phyloP scores from a whole-genome alignment of 37 sponge, comb jelly and placozoan genomes.

The Trichoplax adhaerens region DNA sequence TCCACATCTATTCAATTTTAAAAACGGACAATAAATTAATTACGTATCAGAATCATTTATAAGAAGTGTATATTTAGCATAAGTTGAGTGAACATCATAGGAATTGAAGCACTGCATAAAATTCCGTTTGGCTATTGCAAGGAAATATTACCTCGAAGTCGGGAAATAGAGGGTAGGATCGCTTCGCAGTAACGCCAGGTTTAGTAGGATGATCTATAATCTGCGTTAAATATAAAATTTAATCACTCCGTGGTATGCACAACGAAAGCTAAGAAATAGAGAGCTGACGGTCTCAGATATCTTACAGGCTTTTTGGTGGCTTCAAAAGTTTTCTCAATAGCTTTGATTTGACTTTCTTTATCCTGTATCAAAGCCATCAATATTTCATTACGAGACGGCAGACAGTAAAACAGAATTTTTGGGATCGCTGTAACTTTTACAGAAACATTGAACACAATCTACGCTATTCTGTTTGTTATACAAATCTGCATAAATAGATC shows the following conservation, averaged over 20 bases:
- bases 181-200: constrained; percentile 68
- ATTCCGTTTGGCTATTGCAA: neutral
- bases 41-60: constrained; percentile 15
- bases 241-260: neutral
- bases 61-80: neutral
- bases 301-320: constrained; percentile 79
- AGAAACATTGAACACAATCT: too few species aligned
- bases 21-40: constrained; percentile 8
- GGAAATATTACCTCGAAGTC: constrained; percentile 52
- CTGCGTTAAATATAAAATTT: constrained; percentile 13
- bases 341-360: constrained; percentile 87
- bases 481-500: too few species aligned
- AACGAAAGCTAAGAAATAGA: neutral
- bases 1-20: constrained; percentile 57
- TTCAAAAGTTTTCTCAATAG: constrained; percentile 89
- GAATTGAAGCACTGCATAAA: neutral
- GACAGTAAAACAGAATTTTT: too few species aligned
- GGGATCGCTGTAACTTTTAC: too few species aligned
- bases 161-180: constrained; percentile 71
- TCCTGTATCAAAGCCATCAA: constrained; percentile 21
- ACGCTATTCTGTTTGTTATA: too few species aligned
- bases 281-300: neutral
- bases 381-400: too few species aligned
- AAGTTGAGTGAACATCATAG: too few species aligned
- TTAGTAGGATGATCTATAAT: constrained; percentile 79